Base-by-base conservation (phyloP, 2,888 invertebrate genomes). In the Chymomyza amoena region DNA sequence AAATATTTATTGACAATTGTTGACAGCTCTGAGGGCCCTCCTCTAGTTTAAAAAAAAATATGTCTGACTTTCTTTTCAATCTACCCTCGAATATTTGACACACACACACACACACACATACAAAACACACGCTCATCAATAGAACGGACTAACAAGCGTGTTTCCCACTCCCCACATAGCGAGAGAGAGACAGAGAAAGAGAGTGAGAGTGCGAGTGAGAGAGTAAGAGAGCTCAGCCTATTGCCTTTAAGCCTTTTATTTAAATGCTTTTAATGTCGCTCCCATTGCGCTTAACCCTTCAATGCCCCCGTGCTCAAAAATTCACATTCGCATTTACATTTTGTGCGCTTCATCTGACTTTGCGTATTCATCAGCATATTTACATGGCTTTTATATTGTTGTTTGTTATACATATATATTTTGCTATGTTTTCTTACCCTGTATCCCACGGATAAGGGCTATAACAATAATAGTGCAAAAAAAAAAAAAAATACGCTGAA, bases 281-380 rank as follows among this genome's bases (percentile, higher is more conserved):
- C 32, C 32, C 69, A 51, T 75, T 52, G 56, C 72, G 64, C 70
- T 70, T 75, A 66, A 64, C 66, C 66, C 73, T 57, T 25, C 36
- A 39, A 39, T 70, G 65, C 59, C 59, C n/a, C 9, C 28, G 15
- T 10, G 16, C 16, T 7, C 32, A 32, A 9, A 13, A 45, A 45
- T 45, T 13, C 39, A 10, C 39, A 45, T 45, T 13, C 20, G 70
- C 72, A 80, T 83, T 82, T 87, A 76, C 83, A 85, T 87, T 78
- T 79, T 70, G 70, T 68, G 70, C 71, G 84, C 73, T 73, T 84
- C 79, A 85, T 85, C 80, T 82, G 39, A 73, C 73, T 84, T 83
- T 80, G 76, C 81, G 80, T 85, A 85, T 87, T 80, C 83, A 77
- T 80, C 75, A 80, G 66, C 76, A 71, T 73, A 79, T 87, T 87